Base-by-base conservation (phyloP, 2,797 vertebrate species). In the Microtus californicus region DNA sequence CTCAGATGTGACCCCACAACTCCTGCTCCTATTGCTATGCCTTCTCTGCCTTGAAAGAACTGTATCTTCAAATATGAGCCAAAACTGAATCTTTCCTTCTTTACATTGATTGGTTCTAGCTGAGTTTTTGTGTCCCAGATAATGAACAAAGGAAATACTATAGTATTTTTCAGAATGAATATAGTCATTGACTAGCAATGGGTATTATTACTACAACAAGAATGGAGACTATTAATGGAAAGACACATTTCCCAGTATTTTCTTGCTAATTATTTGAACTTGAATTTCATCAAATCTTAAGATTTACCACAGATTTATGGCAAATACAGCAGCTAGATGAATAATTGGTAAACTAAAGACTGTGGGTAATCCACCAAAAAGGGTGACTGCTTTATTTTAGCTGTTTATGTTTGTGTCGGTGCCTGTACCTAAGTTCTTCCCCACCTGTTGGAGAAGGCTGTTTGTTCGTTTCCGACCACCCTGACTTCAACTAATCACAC, bases 101-200 rank as follows among this genome's bases (percentile, higher is more conserved):
- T 76, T 34, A 21, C 4, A 0, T 56, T 31, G 69, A 29, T 43
- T 76, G 69, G 29, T 59, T 76, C 37, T 76, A 59, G 17, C 29
- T 51, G 34, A 15, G 27, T 21, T 59, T 76, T 34, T 87, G 17
- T 13, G 73, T 34, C 1, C 15, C 10, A 71, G 25, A 51, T 27
- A 76, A 76, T 79, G 19, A 95, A 85, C 31, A 67, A 76, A 73
- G 40, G 74, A 45, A 80, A 10, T 56, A n/a, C 45, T 29, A 73
- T 37, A 79, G 48, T 61, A 63, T 71, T 88, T 80, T 6, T 11
- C 71, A 29, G 8, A 48, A 48, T 48, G 5, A 43, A 76, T 48
- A 7, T 7, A 56, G 12, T 31, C 48, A 83, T 21, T 54, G 37
- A 54, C 77, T 54, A 90, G 17, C 61, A 81, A 69, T 40, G 6